These are phyloP conservation scores for Entomobrya proxima DNA, from an alignment of 2,888 invertebrate species.

Conservation along the genomic window DNA sequence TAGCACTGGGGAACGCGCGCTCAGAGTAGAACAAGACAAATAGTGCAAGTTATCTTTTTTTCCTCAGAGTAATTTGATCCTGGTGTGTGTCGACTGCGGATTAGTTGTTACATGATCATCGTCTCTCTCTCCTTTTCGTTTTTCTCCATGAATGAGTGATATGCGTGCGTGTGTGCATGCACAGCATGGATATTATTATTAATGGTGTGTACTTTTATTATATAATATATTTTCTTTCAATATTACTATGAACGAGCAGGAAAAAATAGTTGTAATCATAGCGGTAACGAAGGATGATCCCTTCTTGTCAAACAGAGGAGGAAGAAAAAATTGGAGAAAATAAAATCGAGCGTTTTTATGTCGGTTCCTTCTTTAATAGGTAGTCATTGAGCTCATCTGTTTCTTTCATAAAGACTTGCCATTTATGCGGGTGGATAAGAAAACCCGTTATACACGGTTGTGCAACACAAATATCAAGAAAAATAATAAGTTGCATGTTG, in stretches of 20 bases:
- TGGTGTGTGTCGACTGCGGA: conserved; percentile 43
- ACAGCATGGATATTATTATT: conserved; percentile 51
- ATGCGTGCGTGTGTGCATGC: conserved; percentile 37
- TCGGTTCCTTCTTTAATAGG: conserved; percentile 3
- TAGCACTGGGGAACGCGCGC: neutral
- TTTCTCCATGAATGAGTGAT: conserved; percentile 40
- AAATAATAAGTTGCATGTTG: conserved; percentile 32
- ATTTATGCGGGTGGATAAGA: neutral
- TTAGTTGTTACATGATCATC: conserved; percentile 46
- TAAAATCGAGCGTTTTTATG: neutral
- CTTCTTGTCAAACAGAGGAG: conserved; percentile 31
- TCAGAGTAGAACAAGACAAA: conserved; percentile 17
- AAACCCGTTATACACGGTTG: neutral
- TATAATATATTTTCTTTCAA: neutral
- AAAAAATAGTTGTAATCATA: conserved; percentile 32
- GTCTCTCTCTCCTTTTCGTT: neutral
- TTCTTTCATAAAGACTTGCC: neutral
- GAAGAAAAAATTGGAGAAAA: neutral
- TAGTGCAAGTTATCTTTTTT: conserved; percentile 41
- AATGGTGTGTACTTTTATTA: conserved; percentile 50
- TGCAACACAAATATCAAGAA: conserved; percentile 5
- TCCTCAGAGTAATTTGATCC: conserved; percentile 46
- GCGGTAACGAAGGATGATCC: conserved; percentile 38
- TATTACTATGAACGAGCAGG: neutral
- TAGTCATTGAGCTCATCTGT: conserved; percentile 42